A percentile compares a stretch with the other conserved stretches of the same genome.
Evolutionary conservation across 2,113 vertebrate genomes (phyloP).

Genomic region (Tapirus terrestris): DNA sequence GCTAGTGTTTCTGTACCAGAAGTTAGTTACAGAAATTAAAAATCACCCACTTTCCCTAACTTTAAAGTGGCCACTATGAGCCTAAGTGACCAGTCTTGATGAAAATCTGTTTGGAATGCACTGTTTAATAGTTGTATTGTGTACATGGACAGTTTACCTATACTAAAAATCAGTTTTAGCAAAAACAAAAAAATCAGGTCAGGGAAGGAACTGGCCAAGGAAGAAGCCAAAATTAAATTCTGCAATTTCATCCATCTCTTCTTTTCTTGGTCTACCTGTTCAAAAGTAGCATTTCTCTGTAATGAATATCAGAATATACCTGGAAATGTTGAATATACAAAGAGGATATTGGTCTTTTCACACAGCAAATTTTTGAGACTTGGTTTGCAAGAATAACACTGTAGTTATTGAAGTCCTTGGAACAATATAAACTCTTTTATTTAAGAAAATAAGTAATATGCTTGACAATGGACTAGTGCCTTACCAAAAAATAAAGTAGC

Average conservation of each 20-base stretch:
- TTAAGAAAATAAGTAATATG: conserved; percentile 33
- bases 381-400: neutral
- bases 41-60: conserved; percentile 31
- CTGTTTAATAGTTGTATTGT: conserved; percentile 28
- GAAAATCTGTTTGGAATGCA: conserved; percentile 37
- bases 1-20: neutral
- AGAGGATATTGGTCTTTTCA: neutral
- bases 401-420: neutral
- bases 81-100: conserved; percentile 47
- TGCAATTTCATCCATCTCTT: conserved; percentile 21
- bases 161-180: neutral
- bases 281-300: neutral
- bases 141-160: neutral
- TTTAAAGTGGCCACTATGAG: neutral
- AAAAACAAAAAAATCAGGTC: neutral
- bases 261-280: neutral
- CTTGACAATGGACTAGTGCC: neutral
- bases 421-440: neutral
- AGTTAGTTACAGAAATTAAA: conserved; percentile 35
- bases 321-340: neutral
- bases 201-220: fast-evolving
- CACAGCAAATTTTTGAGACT: conserved; percentile 7
- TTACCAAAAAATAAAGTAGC: neutral
- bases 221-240: conserved; percentile 37
- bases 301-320: conserved; percentile 37